These are phyloP conservation scores for Oryzaephilus surinamensis DNA, from an alignment of 1,140 invertebrate genomes.

Conservation along the genomic window DNA sequence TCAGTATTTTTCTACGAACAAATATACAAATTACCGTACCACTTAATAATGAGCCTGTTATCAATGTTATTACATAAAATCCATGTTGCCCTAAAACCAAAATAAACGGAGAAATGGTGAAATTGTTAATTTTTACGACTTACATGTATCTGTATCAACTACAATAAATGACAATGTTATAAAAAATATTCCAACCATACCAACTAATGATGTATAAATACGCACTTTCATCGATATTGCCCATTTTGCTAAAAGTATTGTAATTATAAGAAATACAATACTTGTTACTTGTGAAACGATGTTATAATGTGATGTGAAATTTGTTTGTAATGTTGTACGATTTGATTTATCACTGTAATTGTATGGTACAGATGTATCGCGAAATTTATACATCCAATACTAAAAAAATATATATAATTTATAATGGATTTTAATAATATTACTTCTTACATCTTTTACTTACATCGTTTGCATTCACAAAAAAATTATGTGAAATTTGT, in stretches of 20 bases:
- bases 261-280: constrained; percentile 13
- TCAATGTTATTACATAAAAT: constrained; percentile 13
- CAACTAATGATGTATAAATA: no score
- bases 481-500: constrained; percentile 16
- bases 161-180: constrained; percentile 15
- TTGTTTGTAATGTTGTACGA: constrained; percentile 14
- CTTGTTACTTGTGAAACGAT: constrained; percentile 10
- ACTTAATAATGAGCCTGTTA: constrained; percentile 11
- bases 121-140: constrained; percentile 6
- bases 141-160: constrained; percentile 16
- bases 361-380: constrained; percentile 1
- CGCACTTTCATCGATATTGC: no score
- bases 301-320: constrained; percentile 12
- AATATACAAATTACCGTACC: constrained; percentile 12
- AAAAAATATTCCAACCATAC: constrained; percentile 13
- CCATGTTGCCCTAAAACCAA: constrained; percentile 15
- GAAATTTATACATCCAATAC: constrained; percentile 21
- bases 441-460: no score
- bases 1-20: no score
- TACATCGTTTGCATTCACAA: constrained; percentile 15
- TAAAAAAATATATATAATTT: constrained; percentile 13
- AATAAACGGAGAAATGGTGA: constrained; percentile 1
- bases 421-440: no score
- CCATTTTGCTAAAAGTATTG: constrained; percentile 6
- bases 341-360: constrained; percentile 1